phyloP scores from a whole-genome alignment of 1,140 invertebrate species.

The Pseudobourletiella spinata region DNA sequence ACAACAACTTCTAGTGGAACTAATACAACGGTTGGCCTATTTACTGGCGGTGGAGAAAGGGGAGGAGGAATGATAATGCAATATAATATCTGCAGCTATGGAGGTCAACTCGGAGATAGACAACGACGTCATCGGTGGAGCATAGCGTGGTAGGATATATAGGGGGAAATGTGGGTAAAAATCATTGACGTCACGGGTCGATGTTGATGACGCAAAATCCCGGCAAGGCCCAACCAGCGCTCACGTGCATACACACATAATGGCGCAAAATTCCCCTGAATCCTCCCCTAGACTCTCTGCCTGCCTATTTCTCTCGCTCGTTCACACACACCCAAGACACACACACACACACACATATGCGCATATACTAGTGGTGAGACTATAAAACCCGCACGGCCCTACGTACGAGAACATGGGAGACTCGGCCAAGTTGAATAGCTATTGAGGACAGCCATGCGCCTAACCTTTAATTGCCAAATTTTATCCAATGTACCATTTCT shows the following conservation, averaged over 20 bases:
- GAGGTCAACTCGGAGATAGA: conserved; percentile 5
- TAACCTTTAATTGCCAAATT: neutral
- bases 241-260: conserved; percentile 15
- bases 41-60: too few relatives aligned
- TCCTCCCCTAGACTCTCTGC: conserved; percentile 3
- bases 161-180: conserved; percentile 20
- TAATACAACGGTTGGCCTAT: too few relatives aligned
- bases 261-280: too few relatives aligned
- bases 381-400: too few relatives aligned
- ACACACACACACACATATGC: too few relatives aligned
- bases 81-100: too few relatives aligned
- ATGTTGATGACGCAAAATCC: conserved; percentile 30
- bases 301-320: conserved; percentile 1
- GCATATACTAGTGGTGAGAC: too few relatives aligned
- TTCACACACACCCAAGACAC: too few relatives aligned
- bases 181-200: conserved; percentile 31
- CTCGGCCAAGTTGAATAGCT: conserved; percentile 19
- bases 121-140: conserved; percentile 28
- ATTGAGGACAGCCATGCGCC: conserved; percentile 28
- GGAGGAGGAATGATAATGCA: too few relatives aligned
- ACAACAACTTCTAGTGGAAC: too few relatives aligned
- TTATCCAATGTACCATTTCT: neutral
- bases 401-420: too few relatives aligned
- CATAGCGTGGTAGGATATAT: too few relatives aligned
- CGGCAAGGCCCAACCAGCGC: conserved; percentile 3